A percentile compares a stretch with the other conserved stretches of the same genome.
Conservation (phyloP, 2,888 invertebrate species). For the Aphodius granarius region DNA sequence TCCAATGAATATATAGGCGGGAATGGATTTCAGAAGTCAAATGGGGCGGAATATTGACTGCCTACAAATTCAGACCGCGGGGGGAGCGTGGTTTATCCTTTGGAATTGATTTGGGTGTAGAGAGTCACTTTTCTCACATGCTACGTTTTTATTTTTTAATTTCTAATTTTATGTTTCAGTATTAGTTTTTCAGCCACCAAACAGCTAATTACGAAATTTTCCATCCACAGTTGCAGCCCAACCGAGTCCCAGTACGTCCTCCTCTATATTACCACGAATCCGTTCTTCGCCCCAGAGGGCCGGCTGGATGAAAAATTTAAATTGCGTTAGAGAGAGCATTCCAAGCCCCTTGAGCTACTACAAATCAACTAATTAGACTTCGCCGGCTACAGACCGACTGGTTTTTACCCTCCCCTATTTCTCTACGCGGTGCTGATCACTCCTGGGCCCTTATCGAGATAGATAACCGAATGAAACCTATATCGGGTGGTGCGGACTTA, state of each 20-base stretch:
- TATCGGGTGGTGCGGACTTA: slow-evolving; percentile 5
- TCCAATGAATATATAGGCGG: slow-evolving; percentile 28
- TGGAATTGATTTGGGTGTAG: not conserved
- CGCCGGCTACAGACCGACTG: slow-evolving; percentile 45
- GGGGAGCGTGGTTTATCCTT: not conserved
- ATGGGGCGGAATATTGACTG: slow-evolving; percentile 20
- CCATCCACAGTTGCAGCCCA: not conserved
- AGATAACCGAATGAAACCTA: not conserved
- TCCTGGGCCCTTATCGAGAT: slow-evolving; percentile 6
- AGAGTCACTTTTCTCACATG: not conserved
- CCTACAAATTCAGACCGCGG: not conserved
- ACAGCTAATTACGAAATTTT: not conserved
- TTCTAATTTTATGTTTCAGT: not conserved
- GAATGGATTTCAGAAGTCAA: slow-evolving; percentile 24
- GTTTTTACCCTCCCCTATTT: slow-evolving; percentile 33
- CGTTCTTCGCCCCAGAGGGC: slow-evolving; percentile 32
- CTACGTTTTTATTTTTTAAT: not conserved
- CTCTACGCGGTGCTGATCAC: not conserved
- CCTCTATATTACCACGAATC: slow-evolving; percentile 17
- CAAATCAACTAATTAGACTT: slow-evolving; percentile 58
- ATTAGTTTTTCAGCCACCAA: not conserved
- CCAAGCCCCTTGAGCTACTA: slow-evolving; percentile 56
- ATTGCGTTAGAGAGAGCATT: slow-evolving; percentile 54
- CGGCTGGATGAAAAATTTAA: slow-evolving; percentile 56
- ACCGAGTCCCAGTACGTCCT: slow-evolving; percentile 19